Base-by-base conservation (phyloP, 2,797 vertebrate genomes). In the Denticeps clupeoides region DNA sequence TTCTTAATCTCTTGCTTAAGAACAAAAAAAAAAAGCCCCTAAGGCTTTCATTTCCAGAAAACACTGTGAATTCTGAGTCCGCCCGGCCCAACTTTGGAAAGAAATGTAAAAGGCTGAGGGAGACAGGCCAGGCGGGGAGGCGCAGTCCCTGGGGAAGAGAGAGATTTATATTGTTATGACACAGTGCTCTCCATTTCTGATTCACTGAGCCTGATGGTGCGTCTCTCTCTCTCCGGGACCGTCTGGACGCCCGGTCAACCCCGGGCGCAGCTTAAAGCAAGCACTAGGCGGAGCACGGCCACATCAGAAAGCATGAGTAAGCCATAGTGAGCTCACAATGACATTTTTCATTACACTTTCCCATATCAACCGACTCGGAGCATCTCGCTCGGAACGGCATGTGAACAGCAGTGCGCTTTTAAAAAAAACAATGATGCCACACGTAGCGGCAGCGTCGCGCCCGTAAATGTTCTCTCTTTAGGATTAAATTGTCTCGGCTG, bases 41-140 rank as follows among this genome's bases (percentile, higher is more conserved):
- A n/a, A n/a, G n/a, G n/a, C n/a, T n/a, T n/a, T n/a, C n/a, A n/a
- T n/a, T n/a, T n/a, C n/a, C n/a, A n/a, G n/a, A n/a, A n/a, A n/a
- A n/a, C n/a, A n/a, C n/a, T n/a, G n/a, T n/a, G n/a, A n/a, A n/a
- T n/a, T n/a, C n/a, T n/a, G n/a, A n/a, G n/a, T n/a, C n/a, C n/a
- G n/a, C n/a, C n/a, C n/a, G n/a, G n/a, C n/a, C n/a, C n/a, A n/a
- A n/a, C n/a, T n/a, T n/a, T n/a, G n/a, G n/a, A n/a, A 11, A 38
- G 9, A 38, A 38, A 38, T 38, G 35, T 19, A 38, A 38, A 38
- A 38, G 35, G 35, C 38, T 4, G 18, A 21, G 38, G 35, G 35
- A 35, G 16, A 38, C 35, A 21, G 10, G 9, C n/a, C n/a, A n/a
- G n/a, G n/a, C n/a, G n/a, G 18, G 37, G 27, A 28, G 27, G 11